Evolutionary conservation across 2,888 invertebrate species (phyloP).

Genomic region (Allophyes oxyacanthae): DNA sequence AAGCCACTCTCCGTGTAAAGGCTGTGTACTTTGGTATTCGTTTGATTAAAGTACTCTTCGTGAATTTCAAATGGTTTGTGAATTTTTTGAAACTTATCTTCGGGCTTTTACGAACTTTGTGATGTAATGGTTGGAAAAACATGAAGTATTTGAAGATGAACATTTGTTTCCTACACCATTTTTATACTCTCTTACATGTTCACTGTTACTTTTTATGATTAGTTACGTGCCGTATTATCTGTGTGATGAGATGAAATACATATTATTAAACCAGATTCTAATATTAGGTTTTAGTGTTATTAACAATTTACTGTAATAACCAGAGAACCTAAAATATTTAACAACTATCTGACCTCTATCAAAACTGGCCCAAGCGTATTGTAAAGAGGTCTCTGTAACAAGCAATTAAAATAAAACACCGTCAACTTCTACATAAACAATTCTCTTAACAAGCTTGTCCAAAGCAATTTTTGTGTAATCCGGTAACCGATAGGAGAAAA

Average conservation of each 20-base stretch:
- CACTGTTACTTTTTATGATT: too few species aligned
- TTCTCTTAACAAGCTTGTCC: conserved; percentile 48
- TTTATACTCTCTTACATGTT: too few species aligned
- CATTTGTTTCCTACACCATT: too few species aligned
- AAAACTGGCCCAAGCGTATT: too few species aligned
- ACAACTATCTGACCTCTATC: too few species aligned
- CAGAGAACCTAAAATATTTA: too few species aligned
- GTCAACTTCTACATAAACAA: conserved; percentile 45
- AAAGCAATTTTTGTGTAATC: conserved; percentile 49
- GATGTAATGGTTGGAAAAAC: conserved; percentile 21
- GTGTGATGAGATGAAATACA: too few species aligned
- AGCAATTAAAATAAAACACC: conserved; percentile 44
- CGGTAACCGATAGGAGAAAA: conserved; percentile 50
- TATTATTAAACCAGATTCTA: too few species aligned
- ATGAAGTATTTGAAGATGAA: conserved; percentile 1
- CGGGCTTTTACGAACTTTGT: conserved; percentile 37
- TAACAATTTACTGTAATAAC: too few species aligned
- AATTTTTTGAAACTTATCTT: conserved; percentile 49
- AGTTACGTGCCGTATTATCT: too few species aligned
- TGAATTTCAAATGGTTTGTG: conserved; percentile 48
- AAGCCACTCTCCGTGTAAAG: conserved; percentile 45
- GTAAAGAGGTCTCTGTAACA: not conserved
- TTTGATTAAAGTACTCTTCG: conserved; percentile 50
- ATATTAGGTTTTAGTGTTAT: too few species aligned
- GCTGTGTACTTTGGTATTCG: conserved; percentile 53